A percentile compares a stretch with the other conserved stretches of the same genome.
Evolutionary conservation across 2,888 invertebrate genomes (phyloP).

Genomic region (Tipula lateralis): DNA sequence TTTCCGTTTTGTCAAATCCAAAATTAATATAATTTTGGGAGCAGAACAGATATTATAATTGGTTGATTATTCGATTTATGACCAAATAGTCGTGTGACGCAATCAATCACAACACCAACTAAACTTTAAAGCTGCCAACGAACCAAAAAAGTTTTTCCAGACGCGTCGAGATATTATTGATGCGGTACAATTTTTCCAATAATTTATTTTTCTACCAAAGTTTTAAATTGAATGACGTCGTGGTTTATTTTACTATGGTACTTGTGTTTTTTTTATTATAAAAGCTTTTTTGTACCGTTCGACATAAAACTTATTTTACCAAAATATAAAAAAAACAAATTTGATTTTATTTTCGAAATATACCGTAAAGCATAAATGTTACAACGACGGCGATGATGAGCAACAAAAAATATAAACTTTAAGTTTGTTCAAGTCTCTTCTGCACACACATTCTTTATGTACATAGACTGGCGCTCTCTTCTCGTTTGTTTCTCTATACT

Average conservation of each 20-base stretch:
- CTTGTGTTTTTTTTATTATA: neutral
- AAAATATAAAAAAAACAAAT: neutral
- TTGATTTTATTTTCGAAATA: neutral
- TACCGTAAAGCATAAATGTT: neutral
- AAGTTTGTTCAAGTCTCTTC: neutral
- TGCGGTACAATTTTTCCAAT: neutral
- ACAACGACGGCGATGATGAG: slow-evolving; percentile 11
- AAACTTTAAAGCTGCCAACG: neutral
- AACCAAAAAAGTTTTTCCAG: too few relatives aligned
- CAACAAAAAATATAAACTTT: neutral
- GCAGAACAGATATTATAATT: neutral
- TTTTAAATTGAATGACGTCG: neutral
- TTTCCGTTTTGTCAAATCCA: neutral
- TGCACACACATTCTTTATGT: neutral
- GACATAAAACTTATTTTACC: neutral
- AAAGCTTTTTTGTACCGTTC: slow-evolving; percentile 2
- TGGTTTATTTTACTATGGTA: neutral
- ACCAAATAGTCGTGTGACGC: neutral
- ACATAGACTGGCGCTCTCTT: neutral
- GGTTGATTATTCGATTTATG: neutral
- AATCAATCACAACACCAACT: neutral
- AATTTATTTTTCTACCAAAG: neutral
- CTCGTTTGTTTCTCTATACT: neutral
- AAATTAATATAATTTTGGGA: neutral
- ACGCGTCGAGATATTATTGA: too few relatives aligned